Evolutionary conservation across 2,888 invertebrate genomes (phyloP).

Genomic region (Parelbella ahira): DNA sequence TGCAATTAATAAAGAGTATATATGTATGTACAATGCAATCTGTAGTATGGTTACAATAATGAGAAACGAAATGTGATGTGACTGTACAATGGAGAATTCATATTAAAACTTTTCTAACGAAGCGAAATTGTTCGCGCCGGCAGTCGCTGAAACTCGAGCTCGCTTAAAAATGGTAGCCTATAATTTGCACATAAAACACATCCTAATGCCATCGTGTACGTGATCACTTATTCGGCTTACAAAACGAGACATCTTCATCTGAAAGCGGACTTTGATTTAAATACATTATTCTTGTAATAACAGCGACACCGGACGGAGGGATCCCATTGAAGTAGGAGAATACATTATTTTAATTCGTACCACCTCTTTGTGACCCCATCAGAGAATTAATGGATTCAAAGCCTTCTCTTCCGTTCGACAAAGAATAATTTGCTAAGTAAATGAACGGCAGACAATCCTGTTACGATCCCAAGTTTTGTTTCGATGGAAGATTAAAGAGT

Average conservation of each 20-base stretch:
- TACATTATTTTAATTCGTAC: conserved; percentile 80
- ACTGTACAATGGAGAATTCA: conserved; percentile 15
- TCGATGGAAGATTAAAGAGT: conserved; percentile 77
- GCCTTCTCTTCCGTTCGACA: conserved; percentile 77
- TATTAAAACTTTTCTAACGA: conserved; percentile 70
- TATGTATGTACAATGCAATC: conserved; percentile 7
- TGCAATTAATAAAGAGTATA: conserved; percentile 54
- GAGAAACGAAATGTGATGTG: conserved; percentile 4
- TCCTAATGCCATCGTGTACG: conserved; percentile 75
- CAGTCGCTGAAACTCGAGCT: conserved; percentile 50
- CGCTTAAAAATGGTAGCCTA: conserved; percentile 75
- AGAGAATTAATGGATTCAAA: conserved; percentile 79
- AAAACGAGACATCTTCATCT: conserved; percentile 74
- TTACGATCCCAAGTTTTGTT: conserved; percentile 74
- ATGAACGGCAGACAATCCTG: conserved; percentile 78
- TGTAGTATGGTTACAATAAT: conserved; percentile 1
- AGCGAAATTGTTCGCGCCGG: conserved; percentile 58
- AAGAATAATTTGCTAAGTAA: conserved; percentile 81
- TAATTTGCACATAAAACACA: conserved; percentile 80
- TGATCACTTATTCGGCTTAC: conserved; percentile 73
- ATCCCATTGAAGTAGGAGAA: conserved; percentile 76
- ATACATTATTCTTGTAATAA: conserved; percentile 80
- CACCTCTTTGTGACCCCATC: conserved; percentile 79
- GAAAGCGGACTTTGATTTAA: conserved; percentile 78
- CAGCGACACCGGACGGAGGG: conserved; percentile 73